Evolutionary conservation across 2,797 vertebrate genomes (phyloP), one percentile per base, ranked within the genome.

Genomic region (Petrocephalus sullivani): DNA sequence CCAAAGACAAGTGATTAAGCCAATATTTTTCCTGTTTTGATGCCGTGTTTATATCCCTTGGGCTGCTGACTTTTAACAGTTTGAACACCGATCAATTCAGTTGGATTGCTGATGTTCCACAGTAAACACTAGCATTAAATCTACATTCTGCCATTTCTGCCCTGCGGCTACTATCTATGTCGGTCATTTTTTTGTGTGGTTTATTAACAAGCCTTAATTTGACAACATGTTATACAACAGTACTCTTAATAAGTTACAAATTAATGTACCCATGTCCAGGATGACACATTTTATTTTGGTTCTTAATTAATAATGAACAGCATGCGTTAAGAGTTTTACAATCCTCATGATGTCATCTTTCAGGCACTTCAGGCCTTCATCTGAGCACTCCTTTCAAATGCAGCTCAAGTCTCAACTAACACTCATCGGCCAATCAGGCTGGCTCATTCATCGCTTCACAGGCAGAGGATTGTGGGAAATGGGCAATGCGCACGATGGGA

Each of bases 401-500:
- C 57, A 16, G 57, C 37, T 60, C 51, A 57, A 37, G 4, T 58
- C 28, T 60, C 71, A 23, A 71, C 19, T 41, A 56, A 75, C 6
- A 4, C 6, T 51, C 28, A 46, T 14, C n/a, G n/a, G 33, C 71
- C 57, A 33, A n/a, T 21, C 46, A 58, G 53, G 16, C 41, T 67
- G 86, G 37, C 23, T 75, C 67, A 41, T 37, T 75, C 37, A 37
- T 33, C 19, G n/a, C 41, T 71, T 1, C 33, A 28, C 23, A 16
- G 67, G 37, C 8, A 88, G 21, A 86, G 89, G 54, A 90, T 57
- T 53, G 71, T 91, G 91, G 88, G 91, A 85, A 67, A 0, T 71
- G 83, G 81, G 41, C 33, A 49, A 81, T 46, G 6, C 8, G 75
- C 16, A 81, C 41, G 41, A 53, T 1, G 54, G 1, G 28, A 96